Conservation (phyloP, 1,140 invertebrate species). For the Parasteatoda tepidariorum region DNA sequence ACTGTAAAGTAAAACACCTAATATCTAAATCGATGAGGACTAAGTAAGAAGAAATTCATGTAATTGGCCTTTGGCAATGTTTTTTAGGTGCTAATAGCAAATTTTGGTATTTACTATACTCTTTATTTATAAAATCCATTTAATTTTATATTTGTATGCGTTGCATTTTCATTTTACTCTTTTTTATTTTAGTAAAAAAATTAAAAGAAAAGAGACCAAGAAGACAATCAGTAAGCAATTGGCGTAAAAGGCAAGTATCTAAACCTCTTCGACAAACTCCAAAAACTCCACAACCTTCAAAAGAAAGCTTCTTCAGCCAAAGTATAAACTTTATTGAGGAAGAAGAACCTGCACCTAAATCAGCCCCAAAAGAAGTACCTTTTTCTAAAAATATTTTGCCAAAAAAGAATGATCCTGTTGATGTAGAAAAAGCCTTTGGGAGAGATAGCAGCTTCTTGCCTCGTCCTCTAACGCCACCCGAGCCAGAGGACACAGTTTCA, state of each 20-base stretch:
- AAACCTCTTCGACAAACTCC: not conserved
- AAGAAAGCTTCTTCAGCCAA: not conserved
- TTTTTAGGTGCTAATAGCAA: too few relatives aligned
- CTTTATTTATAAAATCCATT: not conserved
- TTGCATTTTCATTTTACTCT: not conserved
- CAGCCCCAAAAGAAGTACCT: not conserved
- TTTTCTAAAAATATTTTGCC: constrained; percentile 29
- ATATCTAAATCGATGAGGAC: not conserved
- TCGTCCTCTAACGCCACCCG: constrained; percentile 43
- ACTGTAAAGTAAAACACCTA: too few relatives aligned
- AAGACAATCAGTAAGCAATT: constrained; percentile 1
- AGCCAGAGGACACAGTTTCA: constrained; percentile 38
- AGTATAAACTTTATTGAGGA: not conserved
- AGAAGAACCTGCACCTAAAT: not conserved
- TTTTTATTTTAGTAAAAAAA: constrained; percentile 50
- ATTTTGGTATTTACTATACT: not conserved
- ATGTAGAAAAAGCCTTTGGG: constrained; percentile 49
- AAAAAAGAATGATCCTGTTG: constrained; percentile 53
- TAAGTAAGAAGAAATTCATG: not conserved
- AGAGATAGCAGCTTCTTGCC: constrained; percentile 49
- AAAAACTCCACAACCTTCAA: not conserved
- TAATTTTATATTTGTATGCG: not conserved
- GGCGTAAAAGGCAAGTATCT: constrained; percentile 15
- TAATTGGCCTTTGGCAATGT: not conserved
- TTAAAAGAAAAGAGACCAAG: constrained; percentile 17